Base-by-base conservation (phyloP, 1,140 invertebrate species). In the Popillia japonica region DNA sequence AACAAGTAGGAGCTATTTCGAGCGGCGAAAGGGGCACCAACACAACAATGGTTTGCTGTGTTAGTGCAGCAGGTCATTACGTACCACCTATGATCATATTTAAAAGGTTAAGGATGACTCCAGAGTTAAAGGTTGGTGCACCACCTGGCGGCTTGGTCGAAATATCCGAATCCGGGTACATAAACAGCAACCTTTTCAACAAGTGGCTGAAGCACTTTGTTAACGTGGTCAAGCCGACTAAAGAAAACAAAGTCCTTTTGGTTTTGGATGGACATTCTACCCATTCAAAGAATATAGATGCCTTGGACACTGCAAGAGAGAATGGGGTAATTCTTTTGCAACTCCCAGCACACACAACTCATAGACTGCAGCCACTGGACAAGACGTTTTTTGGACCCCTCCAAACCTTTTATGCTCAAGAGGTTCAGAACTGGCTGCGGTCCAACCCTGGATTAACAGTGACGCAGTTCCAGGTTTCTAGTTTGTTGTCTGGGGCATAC, bases 1-100 rank as follows among this genome's bases (percentile, higher is more conserved):
- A 84, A 34, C 87, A 88, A 84, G 82, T 88, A 42, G 86, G 85
- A 23, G 72, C 79, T 23, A 72, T 86, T 14, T 84, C 85, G 17
- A 87, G 86, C 78, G 87, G 84, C 59, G 87, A 89, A 83, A 79
- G 85, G 27, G 27, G 27, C 27, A 34, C 27, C 1, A 34, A 34
- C 27, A 34, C 27, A 34, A 68, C 86, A 27, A 78, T 84, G 44
- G 83, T 84, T 74, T 84, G 82, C 77, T 80, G 79, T 75, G 76
- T 72, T 48, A 84, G 76, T 82, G 83, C 78, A n/a, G 55, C 79
- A 74, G 81, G 82, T 11, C 20, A 80, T 55, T 84, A 77, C 78
- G 76, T 84, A 10, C 81, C 83, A 74, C 83, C 80, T 73, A 80
- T 83, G 80, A 73, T 84, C 73, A 83, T 83, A 75, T 81, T 77